These are phyloP conservation scores for Coreoperca whiteheadi DNA, from an alignment of 2,113 vertebrate species.

Conservation along the genomic window DNA sequence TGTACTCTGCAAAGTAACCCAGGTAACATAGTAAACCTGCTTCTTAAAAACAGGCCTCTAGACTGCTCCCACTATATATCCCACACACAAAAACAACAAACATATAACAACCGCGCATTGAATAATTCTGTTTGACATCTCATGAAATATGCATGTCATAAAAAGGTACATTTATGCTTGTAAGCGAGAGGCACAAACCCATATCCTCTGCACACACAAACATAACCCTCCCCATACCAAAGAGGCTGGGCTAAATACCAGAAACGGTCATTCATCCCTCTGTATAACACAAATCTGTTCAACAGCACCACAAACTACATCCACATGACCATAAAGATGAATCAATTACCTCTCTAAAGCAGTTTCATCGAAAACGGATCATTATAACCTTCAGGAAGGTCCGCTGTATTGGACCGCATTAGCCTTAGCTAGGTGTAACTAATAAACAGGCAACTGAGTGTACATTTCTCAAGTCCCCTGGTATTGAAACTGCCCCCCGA, in stretches of 20 bases:
- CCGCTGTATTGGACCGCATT: no score
- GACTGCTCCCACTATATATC: neutral
- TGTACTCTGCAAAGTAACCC: neutral
- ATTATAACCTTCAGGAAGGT: no score
- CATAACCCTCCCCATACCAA: neutral
- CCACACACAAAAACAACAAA: constrained; percentile 7
- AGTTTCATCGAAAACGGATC: no score
- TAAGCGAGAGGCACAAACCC: constrained; percentile 11
- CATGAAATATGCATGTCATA: constrained; percentile 55
- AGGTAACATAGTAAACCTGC: neutral
- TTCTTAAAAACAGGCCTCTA: neutral
- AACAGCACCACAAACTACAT: no score
- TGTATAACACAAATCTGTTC: no score
- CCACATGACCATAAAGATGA: no score
- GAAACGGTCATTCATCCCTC: no score
- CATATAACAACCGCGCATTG: neutral
- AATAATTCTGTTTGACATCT: constrained; percentile 34
- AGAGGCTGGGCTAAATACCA: no score
- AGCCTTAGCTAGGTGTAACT: no score
- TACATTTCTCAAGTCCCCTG: no score
- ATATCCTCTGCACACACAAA: neutral
- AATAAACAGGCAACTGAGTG: no score
- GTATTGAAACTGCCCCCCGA: neutral
- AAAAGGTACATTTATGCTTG: constrained; percentile 37
- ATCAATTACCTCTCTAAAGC: no score